Evolutionary conservation across 1,140 invertebrate species (phyloP).

Genomic region (Drosophila yakuba): DNA sequence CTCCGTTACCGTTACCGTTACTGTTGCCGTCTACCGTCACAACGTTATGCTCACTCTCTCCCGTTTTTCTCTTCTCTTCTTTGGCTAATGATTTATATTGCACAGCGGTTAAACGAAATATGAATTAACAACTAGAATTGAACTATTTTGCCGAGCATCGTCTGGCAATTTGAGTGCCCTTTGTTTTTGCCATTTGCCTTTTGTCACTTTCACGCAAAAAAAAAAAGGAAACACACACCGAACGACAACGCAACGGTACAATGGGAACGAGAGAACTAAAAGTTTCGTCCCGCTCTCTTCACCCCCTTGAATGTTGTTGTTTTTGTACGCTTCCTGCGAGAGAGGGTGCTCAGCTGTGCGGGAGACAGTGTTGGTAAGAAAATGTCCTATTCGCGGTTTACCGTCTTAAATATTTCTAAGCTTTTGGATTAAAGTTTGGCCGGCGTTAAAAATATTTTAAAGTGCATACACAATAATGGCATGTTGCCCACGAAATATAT

Average conservation of each 20-base stretch:
- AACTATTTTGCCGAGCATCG: constrained; percentile 54
- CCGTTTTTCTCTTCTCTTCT: not conserved
- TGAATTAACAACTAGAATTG: constrained; percentile 70
- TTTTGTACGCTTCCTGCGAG: constrained; percentile 16
- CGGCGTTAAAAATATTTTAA: not conserved
- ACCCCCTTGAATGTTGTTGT: not conserved
- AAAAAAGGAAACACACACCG: constrained; percentile 15
- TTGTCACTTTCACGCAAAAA: constrained; percentile 37
- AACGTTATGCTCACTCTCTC: not conserved
- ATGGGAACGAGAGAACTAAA: constrained; percentile 31
- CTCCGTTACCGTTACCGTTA: not conserved
- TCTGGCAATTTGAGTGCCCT: constrained; percentile 15
- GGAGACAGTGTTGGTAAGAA: constrained; percentile 6
- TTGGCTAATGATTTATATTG: constrained; percentile 58
- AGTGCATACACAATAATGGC: not conserved
- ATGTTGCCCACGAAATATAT: too few relatives aligned
- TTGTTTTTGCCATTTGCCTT: constrained; percentile 33
- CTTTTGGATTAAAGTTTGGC: too few relatives aligned
- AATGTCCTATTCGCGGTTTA: not conserved
- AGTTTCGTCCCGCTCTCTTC: constrained; percentile 1
- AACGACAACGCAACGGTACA: constrained; percentile 37
- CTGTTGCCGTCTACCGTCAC: not conserved
- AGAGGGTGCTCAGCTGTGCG: constrained; percentile 14
- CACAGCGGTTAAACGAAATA: constrained; percentile 53
- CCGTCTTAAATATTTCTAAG: not conserved